Conservation (phyloP, 53 echinoderm and acorn worm species). For the Hippasteria phrygiana region DNA sequence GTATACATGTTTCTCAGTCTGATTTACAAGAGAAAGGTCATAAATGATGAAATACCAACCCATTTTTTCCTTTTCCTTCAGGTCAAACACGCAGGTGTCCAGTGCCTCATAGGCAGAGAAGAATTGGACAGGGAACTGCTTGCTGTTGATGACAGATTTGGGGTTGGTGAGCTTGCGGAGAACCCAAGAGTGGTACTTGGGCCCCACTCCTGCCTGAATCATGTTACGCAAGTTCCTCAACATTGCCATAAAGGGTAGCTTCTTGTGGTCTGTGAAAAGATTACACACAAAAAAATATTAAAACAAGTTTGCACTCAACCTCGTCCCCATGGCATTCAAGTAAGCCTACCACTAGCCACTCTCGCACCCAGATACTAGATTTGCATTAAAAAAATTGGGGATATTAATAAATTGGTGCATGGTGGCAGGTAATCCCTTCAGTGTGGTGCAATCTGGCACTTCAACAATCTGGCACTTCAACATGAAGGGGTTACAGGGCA, state of each 20-base stretch:
- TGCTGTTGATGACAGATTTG: conserved; percentile 89
- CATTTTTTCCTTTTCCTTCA: conserved; percentile 65
- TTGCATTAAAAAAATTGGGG: no score
- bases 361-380: no score
- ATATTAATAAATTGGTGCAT: no score
- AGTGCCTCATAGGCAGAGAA: conserved; percentile 97
- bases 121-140: conserved; percentile 95
- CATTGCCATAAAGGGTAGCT: conserved; percentile 99
- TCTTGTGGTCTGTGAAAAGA: conserved; percentile 82
- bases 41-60: background rate
- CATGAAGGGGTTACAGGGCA: no score
- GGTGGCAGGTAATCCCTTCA: no score
- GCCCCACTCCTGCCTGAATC: conserved; percentile 86
- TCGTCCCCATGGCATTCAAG: no score
- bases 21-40: background rate
- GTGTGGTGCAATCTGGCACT: no score
- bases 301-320: no score
- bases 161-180: conserved; percentile 85
- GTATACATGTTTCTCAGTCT: no score
- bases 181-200: conserved; percentile 88
- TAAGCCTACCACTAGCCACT: no score
- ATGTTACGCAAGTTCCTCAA: conserved; percentile 96
- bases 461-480: no score
- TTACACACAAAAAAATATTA: background rate
- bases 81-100: conserved; percentile 59